Percentiles rank a stretch among this genome's conserved stretches.
Evolutionary conservation across 2,113 vertebrate species (phyloP).

Genomic region (Nymphicus hollandicus): DNA sequence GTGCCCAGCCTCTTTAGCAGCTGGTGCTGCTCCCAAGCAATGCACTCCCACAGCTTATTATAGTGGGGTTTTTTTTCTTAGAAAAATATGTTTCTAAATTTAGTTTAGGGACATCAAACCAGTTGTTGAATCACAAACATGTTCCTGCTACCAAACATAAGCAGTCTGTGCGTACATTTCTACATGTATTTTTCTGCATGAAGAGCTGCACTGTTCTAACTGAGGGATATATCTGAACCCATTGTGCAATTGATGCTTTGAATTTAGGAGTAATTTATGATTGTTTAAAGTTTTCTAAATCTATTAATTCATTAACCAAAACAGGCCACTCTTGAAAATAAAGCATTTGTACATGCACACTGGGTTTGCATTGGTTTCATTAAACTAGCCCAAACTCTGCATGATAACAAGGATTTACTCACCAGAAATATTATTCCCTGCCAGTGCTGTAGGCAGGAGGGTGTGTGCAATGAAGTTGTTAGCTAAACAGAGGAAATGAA

Average conservation of each 20-base stretch:
- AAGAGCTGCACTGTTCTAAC: neutral
- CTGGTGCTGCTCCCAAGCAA: constrained; percentile 31
- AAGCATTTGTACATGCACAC: neutral
- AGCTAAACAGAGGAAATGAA: neutral
- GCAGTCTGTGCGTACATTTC: neutral
- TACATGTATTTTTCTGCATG: neutral
- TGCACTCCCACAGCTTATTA: neutral
- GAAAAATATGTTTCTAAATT: constrained; percentile 51
- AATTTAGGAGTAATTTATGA: neutral
- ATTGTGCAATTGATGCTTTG: neutral
- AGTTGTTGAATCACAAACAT: constrained; percentile 28
- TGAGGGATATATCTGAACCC: neutral
- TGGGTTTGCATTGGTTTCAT: neutral
- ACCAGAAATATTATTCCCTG: neutral
- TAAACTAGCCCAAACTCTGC: neutral
- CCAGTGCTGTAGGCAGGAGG: neutral
- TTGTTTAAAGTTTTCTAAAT: neutral
- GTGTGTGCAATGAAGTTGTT: neutral
- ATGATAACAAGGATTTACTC: neutral
- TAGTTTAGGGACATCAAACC: constrained; percentile 3
- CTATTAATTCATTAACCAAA: neutral
- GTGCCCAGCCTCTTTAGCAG: neutral
- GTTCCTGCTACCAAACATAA: neutral
- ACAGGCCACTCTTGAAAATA: neutral
- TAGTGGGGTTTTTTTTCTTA: neutral